Evolutionary conservation across 2,888 invertebrate species (phyloP).

Genomic region (Nephrotoma appendiculata): DNA sequence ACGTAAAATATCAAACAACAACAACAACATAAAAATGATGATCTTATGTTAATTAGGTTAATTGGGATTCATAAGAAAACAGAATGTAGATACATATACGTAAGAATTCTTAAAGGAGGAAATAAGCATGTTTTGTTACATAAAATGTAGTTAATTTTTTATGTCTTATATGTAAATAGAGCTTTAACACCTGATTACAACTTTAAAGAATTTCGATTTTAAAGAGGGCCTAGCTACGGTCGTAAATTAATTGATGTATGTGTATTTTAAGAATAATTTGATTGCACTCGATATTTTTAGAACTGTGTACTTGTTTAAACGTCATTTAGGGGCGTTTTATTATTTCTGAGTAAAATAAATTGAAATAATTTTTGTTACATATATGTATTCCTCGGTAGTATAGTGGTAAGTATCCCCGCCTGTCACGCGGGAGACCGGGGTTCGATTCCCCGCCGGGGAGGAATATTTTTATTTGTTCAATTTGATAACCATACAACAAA

Average conservation of each 20-base stretch:
- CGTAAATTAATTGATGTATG: not conserved
- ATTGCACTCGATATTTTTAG: not conserved
- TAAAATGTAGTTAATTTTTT: not conserved
- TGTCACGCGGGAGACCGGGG: constrained; percentile 8
- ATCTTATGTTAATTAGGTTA: not conserved
- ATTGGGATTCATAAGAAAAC: not conserved
- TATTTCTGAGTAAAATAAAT: not conserved
- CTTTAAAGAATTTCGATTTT: not conserved
- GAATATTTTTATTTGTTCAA: not conserved
- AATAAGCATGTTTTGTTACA: not conserved
- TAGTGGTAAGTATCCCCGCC: constrained; percentile 7
- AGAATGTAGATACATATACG: no score
- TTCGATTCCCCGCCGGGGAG: constrained; percentile 7
- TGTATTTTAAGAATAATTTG: not conserved
- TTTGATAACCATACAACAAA: not conserved
- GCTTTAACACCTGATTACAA: not conserved
- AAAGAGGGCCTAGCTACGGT: not conserved
- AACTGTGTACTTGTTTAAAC: not conserved
- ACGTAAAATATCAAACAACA: not conserved
- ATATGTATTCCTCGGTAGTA: constrained; percentile 2
- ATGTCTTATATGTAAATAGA: not conserved
- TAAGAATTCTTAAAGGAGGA: not conserved
- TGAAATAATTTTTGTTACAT: not conserved
- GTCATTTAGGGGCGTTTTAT: not conserved
- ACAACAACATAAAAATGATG: not conserved